Percentiles rank a stretch among this genome's conserved stretches.
phyloP scores from a whole-genome alignment of 2,888 invertebrate genomes.

The Rotaria magnacalcarata region DNA sequence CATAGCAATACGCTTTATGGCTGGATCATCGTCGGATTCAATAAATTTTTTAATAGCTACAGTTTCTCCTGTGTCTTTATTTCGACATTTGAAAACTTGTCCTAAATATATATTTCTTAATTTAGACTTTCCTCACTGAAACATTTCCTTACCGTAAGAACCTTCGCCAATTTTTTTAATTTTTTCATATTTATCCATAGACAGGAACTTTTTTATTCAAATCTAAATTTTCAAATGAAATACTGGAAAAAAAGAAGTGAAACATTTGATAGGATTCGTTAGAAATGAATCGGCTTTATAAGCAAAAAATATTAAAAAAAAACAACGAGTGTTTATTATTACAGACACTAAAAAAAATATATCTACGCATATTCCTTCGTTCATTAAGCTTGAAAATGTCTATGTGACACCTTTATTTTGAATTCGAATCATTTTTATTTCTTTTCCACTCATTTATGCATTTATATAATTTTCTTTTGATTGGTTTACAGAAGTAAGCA shows the following conservation, averaged over 20 bases:
- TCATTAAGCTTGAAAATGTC: neutral
- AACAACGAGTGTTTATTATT: neutral
- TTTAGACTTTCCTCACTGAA: too few relatives aligned
- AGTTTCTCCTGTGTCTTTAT: conserved; percentile 74
- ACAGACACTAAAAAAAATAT: conserved; percentile 56
- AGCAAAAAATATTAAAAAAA: neutral
- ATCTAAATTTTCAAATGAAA: neutral
- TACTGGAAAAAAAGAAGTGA: neutral
- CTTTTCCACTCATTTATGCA: neutral
- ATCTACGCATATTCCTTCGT: neutral
- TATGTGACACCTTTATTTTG: neutral
- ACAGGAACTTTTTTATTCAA: neutral
- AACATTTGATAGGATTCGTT: conserved; percentile 8
- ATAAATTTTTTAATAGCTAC: conserved; percentile 90
- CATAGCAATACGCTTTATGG: conserved; percentile 81
- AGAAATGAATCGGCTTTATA: neutral
- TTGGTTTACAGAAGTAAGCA: neutral
- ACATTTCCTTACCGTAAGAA: conserved; percentile 36
- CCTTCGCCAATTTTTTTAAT: conserved; percentile 46
- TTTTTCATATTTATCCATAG: conserved; percentile 47
- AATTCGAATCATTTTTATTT: too few relatives aligned
- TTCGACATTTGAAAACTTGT: conserved; percentile 58
- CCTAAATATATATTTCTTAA: neutral
- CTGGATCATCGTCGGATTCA: conserved; percentile 82
- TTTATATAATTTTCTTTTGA: neutral